A percentile compares a stretch with the other conserved stretches of the same genome.
Conservation (phyloP, 2,797 vertebrate genomes). For the Takifugu ocellatus region DNA sequence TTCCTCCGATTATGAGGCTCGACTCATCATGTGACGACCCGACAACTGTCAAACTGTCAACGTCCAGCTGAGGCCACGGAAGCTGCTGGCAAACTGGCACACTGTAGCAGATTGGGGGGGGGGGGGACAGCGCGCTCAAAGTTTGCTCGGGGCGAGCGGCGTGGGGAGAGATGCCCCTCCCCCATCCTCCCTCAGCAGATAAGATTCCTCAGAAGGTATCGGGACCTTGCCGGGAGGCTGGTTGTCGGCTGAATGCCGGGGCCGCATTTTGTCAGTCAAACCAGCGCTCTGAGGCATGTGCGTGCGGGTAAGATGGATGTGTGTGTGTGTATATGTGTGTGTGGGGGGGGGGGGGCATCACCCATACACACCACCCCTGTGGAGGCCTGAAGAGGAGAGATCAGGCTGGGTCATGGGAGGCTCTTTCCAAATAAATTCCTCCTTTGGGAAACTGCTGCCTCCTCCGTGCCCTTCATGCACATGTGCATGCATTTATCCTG, state of each 20-base stretch:
- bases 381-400: constrained; percentile 44
- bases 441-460: constrained; percentile 48
- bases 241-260: constrained; percentile 32
- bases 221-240: constrained; percentile 38
- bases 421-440: constrained; percentile 51
- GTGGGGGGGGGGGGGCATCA: constrained; percentile 7
- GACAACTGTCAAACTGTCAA: constrained; percentile 48
- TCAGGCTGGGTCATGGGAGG: constrained; percentile 60
- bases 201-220: constrained; percentile 36
- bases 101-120: constrained; percentile 26
- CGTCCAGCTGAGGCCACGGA: constrained; percentile 43
- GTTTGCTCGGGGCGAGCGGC: constrained; percentile 7
- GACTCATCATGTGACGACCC: constrained; percentile 27
- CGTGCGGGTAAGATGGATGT: constrained; percentile 34
- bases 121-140: constrained; percentile 17
- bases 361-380: constrained; percentile 22
- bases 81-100: constrained; percentile 9
- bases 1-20: constrained; percentile 6
- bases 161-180: constrained; percentile 19
- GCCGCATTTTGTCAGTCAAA: constrained; percentile 52
- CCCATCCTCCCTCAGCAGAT: constrained; percentile 40
- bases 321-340: neutral
- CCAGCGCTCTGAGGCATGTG: constrained; percentile 36
- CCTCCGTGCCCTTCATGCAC: constrained; percentile 55
- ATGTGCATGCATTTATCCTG: constrained; percentile 28